Conservation (phyloP, 2,888 invertebrate genomes). For the Timandra comae region DNA sequence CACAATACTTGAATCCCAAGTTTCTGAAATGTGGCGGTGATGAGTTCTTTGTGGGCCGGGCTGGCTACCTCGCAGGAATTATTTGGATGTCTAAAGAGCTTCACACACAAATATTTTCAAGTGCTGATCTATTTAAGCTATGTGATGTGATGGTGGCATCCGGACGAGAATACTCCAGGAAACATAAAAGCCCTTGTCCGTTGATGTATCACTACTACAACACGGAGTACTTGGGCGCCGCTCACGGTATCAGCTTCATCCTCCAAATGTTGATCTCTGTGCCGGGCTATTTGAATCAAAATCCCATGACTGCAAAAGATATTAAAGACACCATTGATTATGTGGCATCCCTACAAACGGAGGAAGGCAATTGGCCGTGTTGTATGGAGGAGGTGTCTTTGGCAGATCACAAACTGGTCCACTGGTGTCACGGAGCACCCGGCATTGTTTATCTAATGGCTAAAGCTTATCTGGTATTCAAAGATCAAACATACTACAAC, state of each 20-base stretch:
- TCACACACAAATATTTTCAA: slow-evolving; percentile 52
- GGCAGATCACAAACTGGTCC: slow-evolving; percentile 82
- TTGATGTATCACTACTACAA: slow-evolving; percentile 88
- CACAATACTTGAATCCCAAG: slow-evolving; percentile 47
- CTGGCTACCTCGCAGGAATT: slow-evolving; percentile 88
- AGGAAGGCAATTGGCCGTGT: slow-evolving; percentile 85
- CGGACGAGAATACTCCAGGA: slow-evolving; percentile 81
- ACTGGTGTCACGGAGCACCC: slow-evolving; percentile 95
- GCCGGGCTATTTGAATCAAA: slow-evolving; percentile 72
- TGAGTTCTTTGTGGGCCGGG: slow-evolving; percentile 90
- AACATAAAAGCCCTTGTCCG: slow-evolving; percentile 77
- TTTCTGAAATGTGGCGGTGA: slow-evolving; percentile 84
- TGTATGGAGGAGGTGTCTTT: slow-evolving; percentile 82
- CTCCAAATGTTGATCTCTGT: slow-evolving; percentile 73
- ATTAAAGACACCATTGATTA: slow-evolving; percentile 82
- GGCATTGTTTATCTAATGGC: slow-evolving; percentile 89
- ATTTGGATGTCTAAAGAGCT: slow-evolving; percentile 82
- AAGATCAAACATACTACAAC: slow-evolving; percentile 83
- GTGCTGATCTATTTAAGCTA: slow-evolving; percentile 76
- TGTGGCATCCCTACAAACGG: slow-evolving; percentile 80
- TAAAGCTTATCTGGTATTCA: slow-evolving; percentile 85
- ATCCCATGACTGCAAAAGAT: slow-evolving; percentile 71
- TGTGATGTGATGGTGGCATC: slow-evolving; percentile 83
- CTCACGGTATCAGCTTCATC: slow-evolving; percentile 75
- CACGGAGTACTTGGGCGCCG: slow-evolving; percentile 84